Conservation (phyloP, 2,797 vertebrate genomes). For the Galago senegalensis region DNA sequence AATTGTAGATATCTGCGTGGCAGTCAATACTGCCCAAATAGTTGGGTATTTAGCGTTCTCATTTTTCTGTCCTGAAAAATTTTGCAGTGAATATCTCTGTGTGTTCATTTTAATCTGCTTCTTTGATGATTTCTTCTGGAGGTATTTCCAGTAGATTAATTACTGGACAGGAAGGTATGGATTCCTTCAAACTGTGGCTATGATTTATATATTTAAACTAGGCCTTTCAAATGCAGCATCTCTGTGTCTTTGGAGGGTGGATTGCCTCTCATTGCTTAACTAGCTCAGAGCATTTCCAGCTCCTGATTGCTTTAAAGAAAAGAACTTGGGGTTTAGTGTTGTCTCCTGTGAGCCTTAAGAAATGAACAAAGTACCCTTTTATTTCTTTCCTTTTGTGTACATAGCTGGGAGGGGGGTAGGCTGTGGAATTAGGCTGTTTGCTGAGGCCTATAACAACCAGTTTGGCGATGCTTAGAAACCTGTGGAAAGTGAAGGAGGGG, state of each 20-base stretch:
- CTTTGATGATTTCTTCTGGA: neutral
- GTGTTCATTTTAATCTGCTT: neutral
- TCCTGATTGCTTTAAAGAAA: slow-evolving; percentile 39
- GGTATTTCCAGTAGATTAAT: neutral
- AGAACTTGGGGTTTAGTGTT: slow-evolving; percentile 29
- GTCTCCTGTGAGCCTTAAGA: slow-evolving; percentile 52
- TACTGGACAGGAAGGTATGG: neutral
- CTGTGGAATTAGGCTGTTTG: slow-evolving; percentile 6
- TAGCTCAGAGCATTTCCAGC: slow-evolving; percentile 4
- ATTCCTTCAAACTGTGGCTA: neutral
- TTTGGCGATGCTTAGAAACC: neutral
- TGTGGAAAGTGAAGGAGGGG: neutral
- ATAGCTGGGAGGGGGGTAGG: slow-evolving; percentile 38
- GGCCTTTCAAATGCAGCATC: neutral
- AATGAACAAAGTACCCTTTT: slow-evolving; percentile 69
- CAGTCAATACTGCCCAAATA: neutral
- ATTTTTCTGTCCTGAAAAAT: slow-evolving; percentile 46
- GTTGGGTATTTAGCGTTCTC: neutral
- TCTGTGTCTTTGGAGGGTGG: neutral
- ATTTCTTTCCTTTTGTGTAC: slow-evolving; percentile 66
- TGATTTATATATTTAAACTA: neutral
- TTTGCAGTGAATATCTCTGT: neutral
- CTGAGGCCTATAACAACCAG: slow-evolving; percentile 11
- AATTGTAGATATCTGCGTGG: neutral
- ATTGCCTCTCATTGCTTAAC: neutral